Percentiles rank a stretch among this genome's conserved stretches.
These are phyloP conservation scores for Chymomyza costata DNA, from an alignment of 1,140 invertebrate species.

Conservation along the genomic window DNA sequence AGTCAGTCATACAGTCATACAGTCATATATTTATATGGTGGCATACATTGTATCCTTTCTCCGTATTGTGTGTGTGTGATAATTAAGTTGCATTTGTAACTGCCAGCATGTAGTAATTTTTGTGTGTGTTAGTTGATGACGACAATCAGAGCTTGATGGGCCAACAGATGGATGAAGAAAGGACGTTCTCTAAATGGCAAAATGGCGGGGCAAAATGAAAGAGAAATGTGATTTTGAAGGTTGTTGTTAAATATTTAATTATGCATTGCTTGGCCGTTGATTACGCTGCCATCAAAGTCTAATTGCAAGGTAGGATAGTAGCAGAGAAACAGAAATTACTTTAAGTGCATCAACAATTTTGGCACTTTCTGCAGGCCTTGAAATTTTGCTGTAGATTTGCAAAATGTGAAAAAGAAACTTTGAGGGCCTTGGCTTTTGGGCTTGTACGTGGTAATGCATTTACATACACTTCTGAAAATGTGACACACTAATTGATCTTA, in stretches of 20 bases:
- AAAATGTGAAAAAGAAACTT: too few relatives aligned
- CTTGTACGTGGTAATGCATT: too few relatives aligned
- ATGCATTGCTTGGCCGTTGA: constrained; percentile 49
- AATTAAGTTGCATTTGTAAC: constrained; percentile 43
- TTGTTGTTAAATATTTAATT: constrained; percentile 69
- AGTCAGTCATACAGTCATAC: neutral
- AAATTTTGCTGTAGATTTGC: too few relatives aligned
- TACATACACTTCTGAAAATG: too few relatives aligned
- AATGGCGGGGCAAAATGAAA: constrained; percentile 44
- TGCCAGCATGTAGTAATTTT: constrained; percentile 31
- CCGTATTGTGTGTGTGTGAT: constrained; percentile 36
- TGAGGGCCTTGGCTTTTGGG: too few relatives aligned
- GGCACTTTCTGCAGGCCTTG: too few relatives aligned
- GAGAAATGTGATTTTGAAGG: constrained; percentile 71
- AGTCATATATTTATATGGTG: constrained; percentile 14
- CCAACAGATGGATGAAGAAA: neutral
- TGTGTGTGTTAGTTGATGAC: constrained; percentile 10
- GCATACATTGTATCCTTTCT: too few relatives aligned
- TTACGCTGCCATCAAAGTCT: constrained; percentile 53
- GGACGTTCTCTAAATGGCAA: too few relatives aligned
- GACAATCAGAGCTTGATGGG: neutral
- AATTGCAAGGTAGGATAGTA: constrained; percentile 46
- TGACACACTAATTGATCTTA: too few relatives aligned
- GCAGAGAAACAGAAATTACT: constrained; percentile 42
- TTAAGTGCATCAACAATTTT: constrained; percentile 23